Evolutionary conservation across 2,797 vertebrate species (phyloP), one percentile per base, ranked within the genome.

Genomic region (Erithacus rubecula): DNA sequence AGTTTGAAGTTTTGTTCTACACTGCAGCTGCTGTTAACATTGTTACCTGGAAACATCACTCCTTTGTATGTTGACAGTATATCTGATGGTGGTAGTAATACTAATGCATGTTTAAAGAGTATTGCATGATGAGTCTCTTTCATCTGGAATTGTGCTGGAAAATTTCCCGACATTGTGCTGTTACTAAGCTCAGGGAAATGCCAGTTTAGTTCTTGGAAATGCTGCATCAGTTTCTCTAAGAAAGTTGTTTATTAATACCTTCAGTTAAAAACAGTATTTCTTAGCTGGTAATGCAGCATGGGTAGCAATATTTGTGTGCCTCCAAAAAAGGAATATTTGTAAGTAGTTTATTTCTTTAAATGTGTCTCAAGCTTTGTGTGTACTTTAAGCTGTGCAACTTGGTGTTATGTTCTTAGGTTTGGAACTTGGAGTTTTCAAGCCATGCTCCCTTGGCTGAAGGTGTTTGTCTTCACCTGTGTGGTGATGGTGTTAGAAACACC

Each of bases 101-200:
- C 6, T 17, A 84, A 56, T 34, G 70, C 39, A 12, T 9, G 6
- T 76, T 88, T 83, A 67, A 85, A 94, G 75, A 89, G 52, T 87
- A 84, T 71, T 72, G 55, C 3, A 0, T 49, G 83, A 65, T 79
- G 44, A 90, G 52, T 74, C 78, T 67, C 89, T 92, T 92, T 93
- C 51, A 82, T 96, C 91, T 93, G 84, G 70, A 92, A 70, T 72
- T 81, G 30, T 82, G 70, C 88, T 95, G 89, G 89, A 92, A 90
- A 58, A 51, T 75, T 94, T 95, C 89, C 77, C 9, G 3, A 44
- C 4, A 1, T 52, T 89, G 67, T 84, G 19, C 39, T 86, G 19
- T 27, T 93, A 63, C n/a, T 72, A 26, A 78, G 59, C 56, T 94
- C 49, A 52, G 60, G 89, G 84, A 92, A 93, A 82, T 62, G 63